A percentile compares a stretch with the other conserved stretches of the same genome.
These are phyloP conservation scores for Aphaenogaster floridana DNA, from an alignment of 1,140 invertebrate species.

Conservation along the genomic window DNA sequence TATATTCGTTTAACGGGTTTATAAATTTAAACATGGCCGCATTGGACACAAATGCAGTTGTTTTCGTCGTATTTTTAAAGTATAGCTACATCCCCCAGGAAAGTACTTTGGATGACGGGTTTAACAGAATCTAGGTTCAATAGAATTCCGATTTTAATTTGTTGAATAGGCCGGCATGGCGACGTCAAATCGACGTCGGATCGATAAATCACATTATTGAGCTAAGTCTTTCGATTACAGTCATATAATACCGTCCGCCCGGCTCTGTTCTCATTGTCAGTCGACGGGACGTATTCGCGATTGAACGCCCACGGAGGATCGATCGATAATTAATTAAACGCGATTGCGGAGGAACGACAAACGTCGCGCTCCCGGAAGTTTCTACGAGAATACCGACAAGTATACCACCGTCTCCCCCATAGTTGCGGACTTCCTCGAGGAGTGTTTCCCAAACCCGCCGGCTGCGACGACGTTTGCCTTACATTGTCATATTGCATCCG, in stretches of 20 bases:
- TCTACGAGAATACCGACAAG: constrained; percentile 54
- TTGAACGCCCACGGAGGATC: neutral
- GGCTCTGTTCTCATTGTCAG: constrained; percentile 50
- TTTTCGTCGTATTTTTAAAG: neutral
- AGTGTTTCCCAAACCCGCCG: constrained; percentile 63
- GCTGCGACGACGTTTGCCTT: constrained; percentile 66
- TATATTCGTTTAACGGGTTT: neutral
- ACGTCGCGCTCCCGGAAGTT: constrained; percentile 68
- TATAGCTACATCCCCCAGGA: neutral
- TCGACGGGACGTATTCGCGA: constrained; percentile 27
- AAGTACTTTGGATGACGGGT: neutral
- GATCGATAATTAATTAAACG: constrained; percentile 76
- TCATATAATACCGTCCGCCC: constrained; percentile 41
- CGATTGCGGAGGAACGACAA: constrained; percentile 70
- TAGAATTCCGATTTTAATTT: constrained; percentile 57
- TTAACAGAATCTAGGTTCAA: constrained; percentile 24
- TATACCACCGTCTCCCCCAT: constrained; percentile 56
- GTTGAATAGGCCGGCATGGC: constrained; percentile 27
- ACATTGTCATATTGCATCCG: constrained; percentile 68
- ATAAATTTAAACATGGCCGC: neutral
- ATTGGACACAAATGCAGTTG: constrained; percentile 1
- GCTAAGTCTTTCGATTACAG: constrained; percentile 46
- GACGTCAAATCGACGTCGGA: constrained; percentile 48
- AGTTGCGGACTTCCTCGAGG: constrained; percentile 66
- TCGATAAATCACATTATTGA: constrained; percentile 59